Base-by-base conservation (phyloP, 2,113 vertebrate species). In the Lucifuga dentata region DNA sequence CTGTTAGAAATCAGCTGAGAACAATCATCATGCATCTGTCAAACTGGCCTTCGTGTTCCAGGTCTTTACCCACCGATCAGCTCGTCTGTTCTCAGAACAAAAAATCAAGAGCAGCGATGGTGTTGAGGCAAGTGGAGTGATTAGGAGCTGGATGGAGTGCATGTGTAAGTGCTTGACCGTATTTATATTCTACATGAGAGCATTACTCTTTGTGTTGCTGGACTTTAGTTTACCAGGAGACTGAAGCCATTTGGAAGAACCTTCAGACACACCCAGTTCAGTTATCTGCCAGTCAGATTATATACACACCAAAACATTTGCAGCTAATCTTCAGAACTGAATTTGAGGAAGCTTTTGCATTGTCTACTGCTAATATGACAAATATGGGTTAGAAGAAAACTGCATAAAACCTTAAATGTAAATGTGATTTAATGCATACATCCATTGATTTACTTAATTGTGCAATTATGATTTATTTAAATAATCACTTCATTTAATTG, bases 1-100 rank as follows among this genome's bases (percentile, higher is more conserved):
- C 7, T 64, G 17, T 48, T 17, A 4, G 8, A 36, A 41, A 49
- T 69, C 36, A 50, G n/a, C 20, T 36, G 20, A 26, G n/a, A 17
- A 32, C 5, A 49, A 52, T 41, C 36, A 61, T 73, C 35, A 52
- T 5, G 38, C 16, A 11, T 11, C 19, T 45, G 20, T 43, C 44
- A 53, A 39, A 6, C n/a, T 29, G 26, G 40, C 11, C 33, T 39
- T 50, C n/a, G 33, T 23, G 13, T 21, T 0, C 10, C 32, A 20
- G 12, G 35, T n/a, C n/a, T 8, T 5, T 29, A 12, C 7, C 11
- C 32, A 2, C 26, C 52, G 55, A 36, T 64, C 58, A 71, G 36
- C 36, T 36, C 3, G 15, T n/a, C 8, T 45, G 24, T 29, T 61
- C 5, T 20, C 26, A 61, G 9, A 51, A 52, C 53, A 7, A 51